phyloP scores from a whole-genome alignment of 1,140 invertebrate species.

The Tachypleus tridentatus region DNA sequence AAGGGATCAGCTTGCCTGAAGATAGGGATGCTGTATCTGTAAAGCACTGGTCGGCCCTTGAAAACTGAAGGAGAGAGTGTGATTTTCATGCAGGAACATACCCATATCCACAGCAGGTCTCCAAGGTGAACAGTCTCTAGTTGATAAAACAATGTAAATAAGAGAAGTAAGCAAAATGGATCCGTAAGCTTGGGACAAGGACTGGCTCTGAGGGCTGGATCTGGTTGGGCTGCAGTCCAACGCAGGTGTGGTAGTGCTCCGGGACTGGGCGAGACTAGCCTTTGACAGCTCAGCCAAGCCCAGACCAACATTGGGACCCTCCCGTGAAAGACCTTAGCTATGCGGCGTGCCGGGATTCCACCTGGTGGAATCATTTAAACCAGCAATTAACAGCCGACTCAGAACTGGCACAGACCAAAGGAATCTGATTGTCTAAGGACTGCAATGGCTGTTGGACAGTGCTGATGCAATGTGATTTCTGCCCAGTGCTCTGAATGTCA shows the following conservation, averaged over 20 bases:
- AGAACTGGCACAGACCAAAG: not conserved
- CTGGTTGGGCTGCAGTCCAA: conserved; percentile 44
- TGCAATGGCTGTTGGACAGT: too few species aligned
- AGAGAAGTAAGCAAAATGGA: conserved; percentile 38
- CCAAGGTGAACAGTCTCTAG: conserved; percentile 39
- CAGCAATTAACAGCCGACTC: conserved; percentile 5
- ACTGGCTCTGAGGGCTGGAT: conserved; percentile 60
- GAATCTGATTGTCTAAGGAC: too few species aligned
- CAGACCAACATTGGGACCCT: too few species aligned
- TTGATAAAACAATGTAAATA: conserved; percentile 40
- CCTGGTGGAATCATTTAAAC: conserved; percentile 1
- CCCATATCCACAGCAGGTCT: conserved; percentile 39
- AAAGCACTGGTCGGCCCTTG: conserved; percentile 30
- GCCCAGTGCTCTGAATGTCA: too few species aligned
- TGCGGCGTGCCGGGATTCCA: not conserved
- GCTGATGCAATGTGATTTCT: too few species aligned
- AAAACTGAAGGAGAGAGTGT: conserved; percentile 33
- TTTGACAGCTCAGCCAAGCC: not conserved
- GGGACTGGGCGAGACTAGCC: not conserved
- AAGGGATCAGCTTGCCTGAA: conserved; percentile 13
- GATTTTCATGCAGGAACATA: conserved; percentile 15
- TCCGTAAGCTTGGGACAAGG: conserved; percentile 39
- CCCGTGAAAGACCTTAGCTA: not conserved
- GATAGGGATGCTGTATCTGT: not conserved
- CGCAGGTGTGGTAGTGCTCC: conserved; percentile 1